A percentile compares a stretch with the other conserved stretches of the same genome.
Conservation (phyloP, 1,140 invertebrate species). For the Nasonia vitripennis region DNA sequence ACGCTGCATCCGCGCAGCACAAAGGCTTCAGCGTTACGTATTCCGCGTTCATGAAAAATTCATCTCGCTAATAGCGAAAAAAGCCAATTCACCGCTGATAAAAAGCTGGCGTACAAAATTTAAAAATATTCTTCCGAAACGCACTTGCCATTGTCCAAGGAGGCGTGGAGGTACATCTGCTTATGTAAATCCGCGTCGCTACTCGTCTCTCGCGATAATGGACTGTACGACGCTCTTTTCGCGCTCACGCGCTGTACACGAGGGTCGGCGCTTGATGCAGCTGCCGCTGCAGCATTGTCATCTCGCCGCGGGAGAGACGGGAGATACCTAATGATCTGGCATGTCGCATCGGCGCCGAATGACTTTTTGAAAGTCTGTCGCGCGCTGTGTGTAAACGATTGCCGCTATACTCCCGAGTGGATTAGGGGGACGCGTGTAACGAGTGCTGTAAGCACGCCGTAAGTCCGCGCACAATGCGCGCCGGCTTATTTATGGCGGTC, state of each 20-base stretch:
- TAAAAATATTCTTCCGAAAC: no score
- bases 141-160: slow-evolving; percentile 37
- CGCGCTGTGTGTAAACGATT: neutral
- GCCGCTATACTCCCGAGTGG: neutral
- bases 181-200: slow-evolving; percentile 51
- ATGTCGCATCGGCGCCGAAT: slow-evolving; percentile 52
- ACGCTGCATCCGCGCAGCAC: no score
- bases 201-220: slow-evolving; percentile 4
- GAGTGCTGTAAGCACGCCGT: neutral
- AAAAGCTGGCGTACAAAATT: no score
- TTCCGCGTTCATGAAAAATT: slow-evolving; percentile 26
- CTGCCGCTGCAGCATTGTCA: slow-evolving; percentile 28
- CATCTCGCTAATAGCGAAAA: neutral
- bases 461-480: no score
- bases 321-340: slow-evolving; percentile 57
- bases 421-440: slow-evolving; percentile 34
- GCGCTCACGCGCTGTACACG: neutral
- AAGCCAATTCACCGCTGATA: no score
- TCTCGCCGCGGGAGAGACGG: slow-evolving; percentile 32
- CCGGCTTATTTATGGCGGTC: slow-evolving; percentile 44
- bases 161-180: slow-evolving; percentile 54
- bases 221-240: neutral
- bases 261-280: slow-evolving; percentile 48
- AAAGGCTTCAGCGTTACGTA: no score
- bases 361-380: slow-evolving; percentile 59